Evolutionary conservation across 2,113 vertebrate species (phyloP).

Genomic region (Laticauda laticaudata): DNA sequence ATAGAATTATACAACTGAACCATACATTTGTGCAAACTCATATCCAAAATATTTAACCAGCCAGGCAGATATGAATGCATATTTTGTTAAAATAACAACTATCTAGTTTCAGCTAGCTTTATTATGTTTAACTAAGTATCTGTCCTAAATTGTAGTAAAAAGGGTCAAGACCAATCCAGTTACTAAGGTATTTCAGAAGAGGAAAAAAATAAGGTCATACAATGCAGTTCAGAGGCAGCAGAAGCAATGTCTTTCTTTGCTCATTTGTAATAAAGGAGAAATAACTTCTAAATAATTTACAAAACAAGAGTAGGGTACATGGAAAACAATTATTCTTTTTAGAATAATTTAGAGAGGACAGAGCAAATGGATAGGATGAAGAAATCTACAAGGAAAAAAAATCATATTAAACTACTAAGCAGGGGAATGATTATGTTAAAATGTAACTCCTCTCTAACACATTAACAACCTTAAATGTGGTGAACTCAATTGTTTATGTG

Average conservation of each 20-base stretch:
- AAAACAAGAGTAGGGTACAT: not conserved
- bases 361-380: not conserved
- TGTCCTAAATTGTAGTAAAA: constrained; percentile 19
- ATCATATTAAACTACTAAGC: not conserved
- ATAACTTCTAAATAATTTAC: not conserved
- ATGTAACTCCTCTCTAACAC: not conserved
- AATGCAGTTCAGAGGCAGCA: not conserved
- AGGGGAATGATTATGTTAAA: constrained; percentile 6
- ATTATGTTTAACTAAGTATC: constrained; percentile 27
- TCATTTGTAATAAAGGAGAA: not conserved
- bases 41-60: not conserved
- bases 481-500: not conserved
- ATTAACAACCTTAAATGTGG: not conserved
- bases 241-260: not conserved
- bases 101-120: constrained; percentile 9
- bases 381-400: not conserved
- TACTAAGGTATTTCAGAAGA: not conserved
- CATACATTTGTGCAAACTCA: not conserved
- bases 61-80: not conserved
- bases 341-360: not conserved
- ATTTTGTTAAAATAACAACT: constrained; percentile 26
- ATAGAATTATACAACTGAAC: not conserved
- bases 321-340: not conserved
- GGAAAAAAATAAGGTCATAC: not conserved
- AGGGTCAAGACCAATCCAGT: not conserved